Conservation (phyloP, 2,888 invertebrate species). For the Xestia ashworthii region DNA sequence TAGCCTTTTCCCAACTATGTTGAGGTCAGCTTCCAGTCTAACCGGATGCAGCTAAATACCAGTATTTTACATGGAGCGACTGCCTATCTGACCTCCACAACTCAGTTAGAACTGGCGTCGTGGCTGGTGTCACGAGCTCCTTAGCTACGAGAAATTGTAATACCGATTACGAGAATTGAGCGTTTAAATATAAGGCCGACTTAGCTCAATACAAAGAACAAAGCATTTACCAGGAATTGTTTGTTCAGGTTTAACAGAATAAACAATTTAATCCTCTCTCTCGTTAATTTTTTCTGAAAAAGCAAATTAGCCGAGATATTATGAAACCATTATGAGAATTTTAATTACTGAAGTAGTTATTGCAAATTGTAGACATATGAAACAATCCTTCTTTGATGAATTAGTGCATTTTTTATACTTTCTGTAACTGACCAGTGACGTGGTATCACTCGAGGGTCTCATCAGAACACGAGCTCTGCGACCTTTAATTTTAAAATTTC, state of each 20-base stretch:
- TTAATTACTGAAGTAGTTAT: conserved; percentile 8
- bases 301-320: conserved; percentile 32
- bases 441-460: too few species aligned
- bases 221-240: conserved; percentile 31
- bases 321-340: conserved; percentile 20
- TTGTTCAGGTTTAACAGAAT: conserved; percentile 38
- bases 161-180: conserved; percentile 10
- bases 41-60: too few species aligned
- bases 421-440: background rate
- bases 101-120: too few species aligned
- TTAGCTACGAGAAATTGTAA: too few species aligned
- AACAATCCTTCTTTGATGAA: background rate
- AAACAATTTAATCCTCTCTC: conserved; percentile 25
- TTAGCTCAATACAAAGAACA: conserved; percentile 2
- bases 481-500: background rate
- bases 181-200: conserved; percentile 5
- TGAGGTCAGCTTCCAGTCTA: too few species aligned
- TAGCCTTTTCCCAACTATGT: too few species aligned
- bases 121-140: too few species aligned
- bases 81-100: too few species aligned
- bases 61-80: too few species aligned
- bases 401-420: background rate
- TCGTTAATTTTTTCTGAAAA: conserved; percentile 12
- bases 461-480: background rate
- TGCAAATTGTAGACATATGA: background rate